Evolutionary conservation across 2,113 vertebrate genomes (phyloP).

Genomic region (Otis tarda): DNA sequence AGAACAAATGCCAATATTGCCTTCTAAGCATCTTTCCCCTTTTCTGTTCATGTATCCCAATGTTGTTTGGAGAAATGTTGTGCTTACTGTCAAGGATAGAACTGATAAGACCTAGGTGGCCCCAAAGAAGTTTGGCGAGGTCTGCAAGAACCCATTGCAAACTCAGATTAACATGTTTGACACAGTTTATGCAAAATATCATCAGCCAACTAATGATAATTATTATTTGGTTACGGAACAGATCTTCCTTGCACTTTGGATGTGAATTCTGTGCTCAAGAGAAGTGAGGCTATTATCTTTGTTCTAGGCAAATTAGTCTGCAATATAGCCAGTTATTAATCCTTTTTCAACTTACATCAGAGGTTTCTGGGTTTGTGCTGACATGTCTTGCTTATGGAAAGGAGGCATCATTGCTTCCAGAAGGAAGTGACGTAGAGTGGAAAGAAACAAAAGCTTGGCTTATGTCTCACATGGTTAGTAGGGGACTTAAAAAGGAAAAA

Average conservation of each 20-base stretch:
- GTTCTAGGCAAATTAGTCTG: background rate
- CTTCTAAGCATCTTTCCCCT: background rate
- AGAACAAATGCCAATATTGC: background rate
- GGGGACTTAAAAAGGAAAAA: background rate
- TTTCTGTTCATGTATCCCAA: background rate
- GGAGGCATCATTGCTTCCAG: background rate
- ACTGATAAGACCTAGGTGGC: background rate
- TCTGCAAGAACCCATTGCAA: background rate
- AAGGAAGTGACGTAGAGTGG: background rate
- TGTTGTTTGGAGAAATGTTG: background rate
- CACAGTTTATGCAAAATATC: background rate
- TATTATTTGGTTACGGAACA: background rate
- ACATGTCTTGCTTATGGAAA: background rate
- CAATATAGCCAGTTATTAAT: background rate
- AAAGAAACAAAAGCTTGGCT: slow-evolving; percentile 1
- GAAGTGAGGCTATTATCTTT: background rate
- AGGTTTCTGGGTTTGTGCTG: background rate
- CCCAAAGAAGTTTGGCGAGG: background rate
- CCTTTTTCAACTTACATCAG: background rate
- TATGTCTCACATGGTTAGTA: background rate
- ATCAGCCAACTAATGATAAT: background rate
- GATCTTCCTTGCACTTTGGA: background rate
- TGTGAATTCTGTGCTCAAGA: background rate
- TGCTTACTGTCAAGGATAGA: background rate
- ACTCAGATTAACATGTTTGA: background rate